These are phyloP conservation scores for Neoitamus cyanurus DNA, from an alignment of 2,888 invertebrate species.

Conservation along the genomic window DNA sequence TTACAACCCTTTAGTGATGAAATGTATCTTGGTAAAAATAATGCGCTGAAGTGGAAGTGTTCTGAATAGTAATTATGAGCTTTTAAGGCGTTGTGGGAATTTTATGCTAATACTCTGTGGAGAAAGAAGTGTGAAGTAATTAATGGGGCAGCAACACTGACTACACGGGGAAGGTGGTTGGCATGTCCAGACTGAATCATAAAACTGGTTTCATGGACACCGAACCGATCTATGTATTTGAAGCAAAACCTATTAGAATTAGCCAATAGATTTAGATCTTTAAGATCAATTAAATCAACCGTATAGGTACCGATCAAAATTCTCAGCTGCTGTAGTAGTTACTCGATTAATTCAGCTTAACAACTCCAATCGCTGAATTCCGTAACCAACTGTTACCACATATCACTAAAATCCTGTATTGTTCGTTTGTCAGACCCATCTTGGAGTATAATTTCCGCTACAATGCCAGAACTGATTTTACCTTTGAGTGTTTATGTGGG, in stretches of 20 bases:
- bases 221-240: no score
- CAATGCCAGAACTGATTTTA: no score
- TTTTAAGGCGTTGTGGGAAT: background rate
- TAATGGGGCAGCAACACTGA: background rate
- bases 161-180: background rate
- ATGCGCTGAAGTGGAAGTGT: background rate
- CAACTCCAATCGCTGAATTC: background rate
- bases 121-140: background rate
- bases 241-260: no score
- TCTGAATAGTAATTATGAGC: background rate
- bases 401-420: no score
- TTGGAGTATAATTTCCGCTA: no score
- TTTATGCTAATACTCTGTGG: background rate
- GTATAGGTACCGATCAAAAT: no score
- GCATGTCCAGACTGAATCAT: background rate
- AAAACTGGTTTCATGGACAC: background rate
- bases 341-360: background rate
- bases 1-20: background rate
- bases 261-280: background rate
- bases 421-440: no score
- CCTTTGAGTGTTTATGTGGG: no score
- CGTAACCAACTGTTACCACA: no score
- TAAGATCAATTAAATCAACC: background rate
- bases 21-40: background rate
- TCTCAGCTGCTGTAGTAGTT: no score